phyloP scores from a whole-genome alignment of 2,113 vertebrate genomes.

The Oryzias javanicus region DNA sequence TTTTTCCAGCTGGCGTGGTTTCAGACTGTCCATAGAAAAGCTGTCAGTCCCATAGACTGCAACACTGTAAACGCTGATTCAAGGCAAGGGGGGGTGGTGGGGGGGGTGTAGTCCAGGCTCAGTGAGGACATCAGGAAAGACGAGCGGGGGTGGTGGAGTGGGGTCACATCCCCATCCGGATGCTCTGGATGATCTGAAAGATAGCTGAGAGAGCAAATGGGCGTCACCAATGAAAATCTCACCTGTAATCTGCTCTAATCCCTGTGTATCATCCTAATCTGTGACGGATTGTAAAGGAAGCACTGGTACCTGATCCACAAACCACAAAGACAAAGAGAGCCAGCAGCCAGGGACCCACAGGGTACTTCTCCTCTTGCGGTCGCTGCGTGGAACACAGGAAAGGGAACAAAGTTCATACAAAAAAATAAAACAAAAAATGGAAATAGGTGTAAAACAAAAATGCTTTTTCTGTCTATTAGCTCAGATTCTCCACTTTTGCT shows the following conservation, averaged over 20 bases:
- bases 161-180: constrained; percentile 87
- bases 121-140: constrained; percentile 33
- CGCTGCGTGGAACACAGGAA: constrained; percentile 62
- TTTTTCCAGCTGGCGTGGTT: constrained; percentile 45
- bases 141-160: constrained; percentile 12
- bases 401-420: neutral
- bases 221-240: no score
- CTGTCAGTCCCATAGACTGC: constrained; percentile 67
- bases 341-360: constrained; percentile 83
- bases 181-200: constrained; percentile 92
- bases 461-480: neutral
- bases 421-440: no score
- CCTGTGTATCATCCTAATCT: no score
- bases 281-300: neutral
- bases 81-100: constrained; percentile 9
- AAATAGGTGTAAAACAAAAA: neutral
- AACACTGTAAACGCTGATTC: constrained; percentile 65
- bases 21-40: constrained; percentile 71
- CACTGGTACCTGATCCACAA: constrained; percentile 80
- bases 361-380: constrained; percentile 84
- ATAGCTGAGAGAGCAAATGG: constrained; percentile 74
- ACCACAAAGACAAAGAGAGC: constrained; percentile 84
- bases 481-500: neutral
- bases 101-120: constrained; percentile 16
- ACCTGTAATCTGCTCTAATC: no score